Percentiles rank a stretch among this genome's conserved stretches.
Conservation (phyloP, 2,113 vertebrate genomes). For the Grammomys surdaster region DNA sequence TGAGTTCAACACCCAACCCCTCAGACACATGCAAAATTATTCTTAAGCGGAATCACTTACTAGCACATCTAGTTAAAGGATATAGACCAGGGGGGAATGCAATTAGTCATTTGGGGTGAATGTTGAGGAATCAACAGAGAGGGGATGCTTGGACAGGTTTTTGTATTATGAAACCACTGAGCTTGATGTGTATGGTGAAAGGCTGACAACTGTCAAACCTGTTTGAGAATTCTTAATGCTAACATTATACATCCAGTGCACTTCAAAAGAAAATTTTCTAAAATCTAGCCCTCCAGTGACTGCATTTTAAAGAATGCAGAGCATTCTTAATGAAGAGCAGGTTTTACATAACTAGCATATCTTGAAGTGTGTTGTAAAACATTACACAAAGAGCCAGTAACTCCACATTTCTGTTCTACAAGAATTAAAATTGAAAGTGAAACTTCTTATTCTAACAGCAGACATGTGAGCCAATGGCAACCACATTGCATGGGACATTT, state of each 20-base stretch:
- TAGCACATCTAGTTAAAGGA: conserved; percentile 5
- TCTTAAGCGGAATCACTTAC: background rate
- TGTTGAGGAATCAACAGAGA: background rate
- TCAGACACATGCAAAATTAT: background rate
- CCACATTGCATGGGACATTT: background rate
- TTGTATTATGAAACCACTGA: background rate
- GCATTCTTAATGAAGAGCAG: background rate
- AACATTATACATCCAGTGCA: background rate
- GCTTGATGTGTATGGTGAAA: background rate
- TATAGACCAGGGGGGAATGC: background rate
- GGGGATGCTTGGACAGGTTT: background rate
- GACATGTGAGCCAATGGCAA: background rate
- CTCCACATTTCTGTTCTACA: background rate
- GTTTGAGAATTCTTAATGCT: background rate
- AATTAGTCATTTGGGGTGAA: background rate
- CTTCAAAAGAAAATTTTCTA: conserved; percentile 7
- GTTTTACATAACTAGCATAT: background rate
- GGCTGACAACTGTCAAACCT: background rate
- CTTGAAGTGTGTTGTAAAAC: background rate
- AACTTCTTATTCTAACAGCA: background rate
- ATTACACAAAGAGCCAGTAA: background rate
- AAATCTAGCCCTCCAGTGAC: background rate
- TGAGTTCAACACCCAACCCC: background rate
- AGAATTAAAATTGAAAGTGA: background rate
- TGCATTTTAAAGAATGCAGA: background rate